A percentile compares a stretch with the other conserved stretches of the same genome.
These are phyloP conservation scores for Egretta garzetta DNA, from an alignment of 2,113 vertebrate genomes.

Conservation along the genomic window DNA sequence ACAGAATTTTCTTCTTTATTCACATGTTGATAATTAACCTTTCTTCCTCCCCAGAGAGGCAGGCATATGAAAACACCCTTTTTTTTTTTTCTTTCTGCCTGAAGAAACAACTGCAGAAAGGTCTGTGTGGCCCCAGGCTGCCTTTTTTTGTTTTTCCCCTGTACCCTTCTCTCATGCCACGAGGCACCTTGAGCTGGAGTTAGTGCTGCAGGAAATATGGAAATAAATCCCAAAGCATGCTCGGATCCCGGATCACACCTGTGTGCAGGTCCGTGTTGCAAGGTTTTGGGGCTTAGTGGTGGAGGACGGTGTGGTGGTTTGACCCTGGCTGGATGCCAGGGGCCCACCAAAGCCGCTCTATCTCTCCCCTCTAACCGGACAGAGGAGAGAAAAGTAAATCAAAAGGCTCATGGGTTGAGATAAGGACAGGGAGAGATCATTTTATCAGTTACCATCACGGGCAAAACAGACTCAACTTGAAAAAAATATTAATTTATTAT, in stretches of 20 bases:
- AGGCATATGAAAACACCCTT: background rate
- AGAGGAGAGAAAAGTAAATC: too few relatives aligned
- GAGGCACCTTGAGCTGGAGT: background rate
- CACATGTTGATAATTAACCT: background rate
- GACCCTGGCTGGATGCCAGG: too few relatives aligned
- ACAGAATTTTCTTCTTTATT: background rate
- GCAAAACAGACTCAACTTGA: too few relatives aligned
- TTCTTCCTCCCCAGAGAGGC: background rate
- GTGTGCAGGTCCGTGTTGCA: accelerated
- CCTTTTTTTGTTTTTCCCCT: background rate
- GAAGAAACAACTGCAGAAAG: background rate
- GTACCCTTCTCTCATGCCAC: background rate
- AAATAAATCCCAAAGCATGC: background rate
- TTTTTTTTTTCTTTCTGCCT: background rate
- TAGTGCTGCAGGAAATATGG: background rate
- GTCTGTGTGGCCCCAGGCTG: background rate
- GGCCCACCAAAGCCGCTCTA: too few relatives aligned
- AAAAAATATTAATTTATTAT: too few relatives aligned
- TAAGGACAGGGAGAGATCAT: too few relatives aligned
- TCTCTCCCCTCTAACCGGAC: too few relatives aligned
- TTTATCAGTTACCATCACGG: too few relatives aligned
- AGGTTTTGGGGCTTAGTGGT: background rate
- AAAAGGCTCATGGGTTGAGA: too few relatives aligned
- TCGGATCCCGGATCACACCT: accelerated
- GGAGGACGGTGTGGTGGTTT: accelerated